These are phyloP conservation scores for Keiferia lycopersicella DNA, from an alignment of 2,888 invertebrate genomes.

Conservation along the genomic window DNA sequence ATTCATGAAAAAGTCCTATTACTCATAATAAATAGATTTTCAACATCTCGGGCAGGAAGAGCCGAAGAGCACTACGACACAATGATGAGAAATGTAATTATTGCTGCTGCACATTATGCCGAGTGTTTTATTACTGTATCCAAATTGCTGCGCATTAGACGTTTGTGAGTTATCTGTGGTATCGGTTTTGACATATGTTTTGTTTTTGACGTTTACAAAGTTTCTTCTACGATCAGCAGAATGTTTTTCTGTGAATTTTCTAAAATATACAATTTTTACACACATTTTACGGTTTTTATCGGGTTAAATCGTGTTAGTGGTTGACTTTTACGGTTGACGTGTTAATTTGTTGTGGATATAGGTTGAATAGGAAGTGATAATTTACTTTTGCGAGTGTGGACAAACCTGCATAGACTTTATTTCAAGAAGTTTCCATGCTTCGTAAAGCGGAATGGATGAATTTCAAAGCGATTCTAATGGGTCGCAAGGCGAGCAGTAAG, in stretches of 20 bases:
- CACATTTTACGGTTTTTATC: background rate
- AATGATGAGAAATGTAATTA: too few relatives aligned
- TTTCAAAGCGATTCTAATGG: conserved; percentile 48
- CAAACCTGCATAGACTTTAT: conserved; percentile 19
- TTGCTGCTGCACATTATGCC: too few relatives aligned
- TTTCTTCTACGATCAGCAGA: background rate
- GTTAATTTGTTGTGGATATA: background rate
- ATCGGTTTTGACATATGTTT: background rate
- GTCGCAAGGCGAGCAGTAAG: conserved; percentile 59
- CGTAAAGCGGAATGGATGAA: conserved; percentile 61
- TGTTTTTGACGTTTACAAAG: conserved; percentile 16
- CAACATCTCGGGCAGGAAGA: too few relatives aligned
- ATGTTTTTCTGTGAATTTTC: conserved; percentile 16
- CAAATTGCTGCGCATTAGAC: too few relatives aligned
- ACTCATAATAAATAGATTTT: too few relatives aligned
- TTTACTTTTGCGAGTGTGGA: conserved; percentile 4
- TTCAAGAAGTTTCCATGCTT: conserved; percentile 74
- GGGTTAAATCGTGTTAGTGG: background rate
- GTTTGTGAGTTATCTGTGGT: background rate
- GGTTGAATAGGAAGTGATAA: background rate
- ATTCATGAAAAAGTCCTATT: too few relatives aligned
- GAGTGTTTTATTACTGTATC: too few relatives aligned
- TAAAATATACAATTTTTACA: background rate
- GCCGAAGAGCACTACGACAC: too few relatives aligned
- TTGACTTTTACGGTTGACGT: background rate